Conservation (phyloP, 2,113 vertebrate genomes). For the Oostethus manadensis region DNA sequence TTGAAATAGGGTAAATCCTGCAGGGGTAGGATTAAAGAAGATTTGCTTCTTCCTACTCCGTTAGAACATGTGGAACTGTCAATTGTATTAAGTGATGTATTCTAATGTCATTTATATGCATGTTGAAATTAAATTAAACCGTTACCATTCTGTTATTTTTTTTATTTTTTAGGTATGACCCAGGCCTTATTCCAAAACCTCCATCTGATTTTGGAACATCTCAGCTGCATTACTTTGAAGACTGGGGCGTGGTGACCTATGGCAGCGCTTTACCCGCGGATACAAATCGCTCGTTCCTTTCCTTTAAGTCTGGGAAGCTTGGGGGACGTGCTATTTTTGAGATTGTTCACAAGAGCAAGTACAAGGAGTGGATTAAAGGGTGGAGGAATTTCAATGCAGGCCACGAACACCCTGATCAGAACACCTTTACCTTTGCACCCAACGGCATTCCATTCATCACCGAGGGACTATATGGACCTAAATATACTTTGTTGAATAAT, state of each 20-base stretch:
- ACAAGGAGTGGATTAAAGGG: slow-evolving; percentile 92
- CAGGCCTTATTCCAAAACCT: slow-evolving; percentile 76
- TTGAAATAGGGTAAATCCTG: too few species aligned
- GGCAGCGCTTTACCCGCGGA: slow-evolving; percentile 83
- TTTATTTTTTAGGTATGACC: slow-evolving; percentile 91
- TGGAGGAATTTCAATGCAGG: slow-evolving; percentile 98
- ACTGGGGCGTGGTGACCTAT: slow-evolving; percentile 97
- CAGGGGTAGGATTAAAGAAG: too few species aligned
- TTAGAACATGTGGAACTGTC: too few species aligned
- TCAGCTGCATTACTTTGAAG: slow-evolving; percentile 88
- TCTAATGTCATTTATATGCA: too few species aligned
- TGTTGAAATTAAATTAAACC: too few species aligned
- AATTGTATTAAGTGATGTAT: too few species aligned
- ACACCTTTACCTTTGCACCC: slow-evolving; percentile 93
- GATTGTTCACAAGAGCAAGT: slow-evolving; percentile 90
- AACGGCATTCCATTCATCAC: slow-evolving; percentile 93
- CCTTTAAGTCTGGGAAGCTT: slow-evolving; percentile 97
- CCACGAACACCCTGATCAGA: slow-evolving; percentile 96
- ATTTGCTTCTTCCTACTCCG: too few species aligned
- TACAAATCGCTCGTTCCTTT: slow-evolving; percentile 86
- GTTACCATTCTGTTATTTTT: too few species aligned
- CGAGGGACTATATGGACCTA: slow-evolving; percentile 94
- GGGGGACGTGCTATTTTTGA: slow-evolving; percentile 96
- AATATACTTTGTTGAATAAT: slow-evolving; percentile 93
- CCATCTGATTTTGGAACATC: slow-evolving; percentile 84